A percentile compares a stretch with the other conserved stretches of the same genome.
These are phyloP conservation scores for Vidua chalybeata DNA, from an alignment of 2,113 vertebrate species.

Conservation along the genomic window DNA sequence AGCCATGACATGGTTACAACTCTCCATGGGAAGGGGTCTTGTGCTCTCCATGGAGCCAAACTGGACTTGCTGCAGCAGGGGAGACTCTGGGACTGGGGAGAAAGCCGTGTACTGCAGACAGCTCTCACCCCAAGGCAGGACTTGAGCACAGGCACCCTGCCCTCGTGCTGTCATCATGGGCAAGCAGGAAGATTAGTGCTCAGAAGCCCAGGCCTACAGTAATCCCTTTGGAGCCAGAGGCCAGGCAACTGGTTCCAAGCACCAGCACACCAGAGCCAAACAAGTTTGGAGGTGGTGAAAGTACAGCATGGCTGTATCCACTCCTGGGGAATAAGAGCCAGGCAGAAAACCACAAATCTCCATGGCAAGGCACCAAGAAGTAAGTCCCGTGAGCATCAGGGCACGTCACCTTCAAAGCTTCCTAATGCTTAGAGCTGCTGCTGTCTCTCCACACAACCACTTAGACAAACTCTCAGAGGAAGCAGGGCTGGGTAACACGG, in stretches of 20 bases:
- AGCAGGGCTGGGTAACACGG: background rate
- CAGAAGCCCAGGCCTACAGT: constrained; percentile 3
- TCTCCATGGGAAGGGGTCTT: background rate
- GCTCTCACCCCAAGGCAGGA: background rate
- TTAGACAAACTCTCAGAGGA: background rate
- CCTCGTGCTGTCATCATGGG: background rate
- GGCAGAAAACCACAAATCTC: background rate
- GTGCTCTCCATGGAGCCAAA: background rate
- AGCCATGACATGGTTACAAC: background rate
- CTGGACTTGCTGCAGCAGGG: background rate
- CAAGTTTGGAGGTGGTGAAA: background rate
- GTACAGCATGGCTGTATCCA: background rate
- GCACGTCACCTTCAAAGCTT: background rate
- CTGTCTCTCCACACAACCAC: background rate
- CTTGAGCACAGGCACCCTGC: constrained; percentile 28
- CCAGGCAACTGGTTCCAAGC: constrained; percentile 27
- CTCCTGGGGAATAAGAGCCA: background rate
- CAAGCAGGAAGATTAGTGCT: constrained; percentile 46
- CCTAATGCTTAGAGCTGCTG: background rate
- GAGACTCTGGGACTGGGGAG: background rate
- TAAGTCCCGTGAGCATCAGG: background rate
- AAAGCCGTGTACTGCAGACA: background rate
- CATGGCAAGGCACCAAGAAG: background rate
- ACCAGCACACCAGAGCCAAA: background rate
- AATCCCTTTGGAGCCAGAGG: constrained; percentile 59